Percentiles rank a stretch among this genome's conserved stretches.
These are phyloP conservation scores for Pampusana beccarii DNA, from an alignment of 2,113 vertebrate genomes.

Conservation along the genomic window DNA sequence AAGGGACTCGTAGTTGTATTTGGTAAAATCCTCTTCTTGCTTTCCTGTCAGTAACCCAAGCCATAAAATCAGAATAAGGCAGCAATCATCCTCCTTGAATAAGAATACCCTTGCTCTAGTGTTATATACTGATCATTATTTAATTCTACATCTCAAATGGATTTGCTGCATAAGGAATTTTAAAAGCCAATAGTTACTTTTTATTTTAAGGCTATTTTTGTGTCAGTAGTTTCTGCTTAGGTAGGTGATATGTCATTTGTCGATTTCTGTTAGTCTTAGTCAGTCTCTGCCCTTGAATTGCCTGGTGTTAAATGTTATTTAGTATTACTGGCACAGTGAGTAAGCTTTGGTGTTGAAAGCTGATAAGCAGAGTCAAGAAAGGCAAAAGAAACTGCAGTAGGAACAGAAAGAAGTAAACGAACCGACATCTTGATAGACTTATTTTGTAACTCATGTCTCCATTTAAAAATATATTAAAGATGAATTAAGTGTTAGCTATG, in stretches of 20 bases:
- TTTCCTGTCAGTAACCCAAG: not conserved
- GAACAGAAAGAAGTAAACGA: not conserved
- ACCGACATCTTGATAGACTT: not conserved
- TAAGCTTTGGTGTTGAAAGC: not conserved
- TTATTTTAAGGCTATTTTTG: not conserved
- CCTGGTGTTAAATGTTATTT: not conserved
- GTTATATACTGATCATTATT: fast-evolving
- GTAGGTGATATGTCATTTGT: not conserved
- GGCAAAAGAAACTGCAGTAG: not conserved
- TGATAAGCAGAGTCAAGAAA: not conserved
- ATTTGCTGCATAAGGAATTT: not conserved
- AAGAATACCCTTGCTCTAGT: not conserved
- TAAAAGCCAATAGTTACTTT: not conserved
- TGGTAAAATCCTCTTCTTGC: not conserved
- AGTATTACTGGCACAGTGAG: not conserved
- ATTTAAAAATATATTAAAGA: not conserved
- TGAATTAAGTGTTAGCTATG: not conserved
- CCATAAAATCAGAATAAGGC: not conserved
- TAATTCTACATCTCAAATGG: not conserved
- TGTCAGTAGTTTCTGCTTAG: not conserved
- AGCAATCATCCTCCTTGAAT: not conserved
- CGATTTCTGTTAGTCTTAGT: not conserved
- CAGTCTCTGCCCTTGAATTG: not conserved
- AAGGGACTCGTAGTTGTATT: not conserved
- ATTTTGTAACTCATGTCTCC: not conserved